Base-by-base conservation (phyloP, 2,797 vertebrate genomes). In the Cyclopterus lumpus region DNA sequence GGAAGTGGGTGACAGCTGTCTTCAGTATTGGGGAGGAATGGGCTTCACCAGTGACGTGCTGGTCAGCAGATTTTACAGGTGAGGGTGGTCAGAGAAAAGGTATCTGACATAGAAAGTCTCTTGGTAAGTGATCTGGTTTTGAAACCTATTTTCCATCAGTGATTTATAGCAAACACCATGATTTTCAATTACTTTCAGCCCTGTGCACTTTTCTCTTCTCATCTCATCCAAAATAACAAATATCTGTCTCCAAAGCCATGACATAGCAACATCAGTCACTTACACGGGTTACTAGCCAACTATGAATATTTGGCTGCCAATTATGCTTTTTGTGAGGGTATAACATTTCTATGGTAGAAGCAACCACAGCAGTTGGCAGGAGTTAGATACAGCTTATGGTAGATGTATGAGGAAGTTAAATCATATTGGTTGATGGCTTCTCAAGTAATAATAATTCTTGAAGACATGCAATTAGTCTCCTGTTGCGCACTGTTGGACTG, bases 11-110 rank as follows among this genome's bases (percentile, higher is more conserved):
- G 97, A 98, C 65, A 93, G 94, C 91, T 97, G 96, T 80, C 95
- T 97, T 11, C 97, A 98, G 93, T 98, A 92, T 74, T 98, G 97
- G 96, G 97, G 97, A 82, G 96, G 96, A 73, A 97, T 96, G 96
- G 96, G 97, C 67, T 98, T 94, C 92, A 97, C 96, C 82, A 97
- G 81, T 20, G 95, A 97, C 1, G 95, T 97, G 61, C 78, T 92
- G 6, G 94, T 98, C 86, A 98, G 96, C 93, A 94, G 96, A 87
- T 86, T 96, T 77, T 98, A 96, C 92, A 96, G 97, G 97, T 97
- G 59, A 94, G 94, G 46, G 15, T 30, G 11, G 2, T 30, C 32
- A 24, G 46, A 40, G 10, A 15, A 30, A 42, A 2, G 14, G 20
- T 26, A 6, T 53, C 12, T 53, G n/a, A 1, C 40, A 10, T 8